phyloP scores from a whole-genome alignment of 1,140 invertebrate genomes.

The Magallana gigas region DNA sequence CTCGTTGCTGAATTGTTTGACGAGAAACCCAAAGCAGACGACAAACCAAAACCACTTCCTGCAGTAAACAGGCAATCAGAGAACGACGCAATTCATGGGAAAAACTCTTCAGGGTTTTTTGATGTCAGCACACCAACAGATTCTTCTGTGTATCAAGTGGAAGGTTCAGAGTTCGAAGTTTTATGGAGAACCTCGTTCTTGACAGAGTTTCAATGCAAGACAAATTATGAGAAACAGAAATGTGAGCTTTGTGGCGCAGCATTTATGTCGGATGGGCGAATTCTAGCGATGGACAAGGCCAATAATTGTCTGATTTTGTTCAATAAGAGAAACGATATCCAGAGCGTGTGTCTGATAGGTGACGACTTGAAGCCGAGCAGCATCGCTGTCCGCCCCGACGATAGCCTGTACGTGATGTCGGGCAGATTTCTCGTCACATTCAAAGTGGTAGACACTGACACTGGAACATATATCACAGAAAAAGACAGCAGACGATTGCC shows the following conservation, averaged over 20 bases:
- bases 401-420: constrained; percentile 15
- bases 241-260: constrained; percentile 24
- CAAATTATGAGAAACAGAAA: constrained; percentile 28
- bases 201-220: constrained; percentile 19
- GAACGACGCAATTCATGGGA: background rate
- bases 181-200: constrained; percentile 12
- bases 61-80: background rate
- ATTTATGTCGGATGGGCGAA: constrained; percentile 1
- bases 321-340: constrained; percentile 11
- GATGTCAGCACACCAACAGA: background rate
- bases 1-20: background rate
- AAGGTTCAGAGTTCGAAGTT: constrained; percentile 22
- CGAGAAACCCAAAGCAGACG: background rate
- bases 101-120: background rate
- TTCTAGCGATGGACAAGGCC: constrained; percentile 25
- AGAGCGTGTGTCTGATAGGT: constrained; percentile 2
- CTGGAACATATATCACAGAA: constrained; percentile 5
- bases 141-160: constrained; percentile 18
- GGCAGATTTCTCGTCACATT: background rate
- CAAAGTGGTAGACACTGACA: background rate
- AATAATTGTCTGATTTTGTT: constrained; percentile 18
- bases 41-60: background rate
- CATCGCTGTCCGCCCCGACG: constrained; percentile 6
- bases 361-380: background rate
- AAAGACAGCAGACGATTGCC: background rate